Evolutionary conservation across 2,797 vertebrate genomes (phyloP).

Genomic region (Chloroceryle inda): DNA sequence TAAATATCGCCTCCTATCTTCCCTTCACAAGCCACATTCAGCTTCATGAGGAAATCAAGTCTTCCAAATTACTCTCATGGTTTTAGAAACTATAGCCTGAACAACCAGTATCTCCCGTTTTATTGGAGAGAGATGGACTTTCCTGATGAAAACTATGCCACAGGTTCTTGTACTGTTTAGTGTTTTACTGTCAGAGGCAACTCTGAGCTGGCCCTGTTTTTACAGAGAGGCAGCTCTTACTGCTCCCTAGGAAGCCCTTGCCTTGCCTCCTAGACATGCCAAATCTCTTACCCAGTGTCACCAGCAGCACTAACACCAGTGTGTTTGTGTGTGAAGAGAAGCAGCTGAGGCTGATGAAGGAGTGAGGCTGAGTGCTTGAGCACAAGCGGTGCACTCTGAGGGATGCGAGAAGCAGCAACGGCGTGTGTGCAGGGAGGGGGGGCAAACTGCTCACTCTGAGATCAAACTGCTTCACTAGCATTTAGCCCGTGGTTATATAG

Average conservation of each 20-base stretch:
- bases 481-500: not conserved
- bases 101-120: not conserved
- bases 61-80: not conserved
- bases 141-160: not conserved
- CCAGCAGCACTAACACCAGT: rapidly evolving
- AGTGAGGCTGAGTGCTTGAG: not conserved
- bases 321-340: rapidly evolving
- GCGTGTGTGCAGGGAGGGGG: not conserved
- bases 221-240: not conserved
- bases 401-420: not conserved
- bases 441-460: not conserved
- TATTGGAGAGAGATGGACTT: not conserved
- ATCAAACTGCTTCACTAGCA: not conserved
- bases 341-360: not conserved
- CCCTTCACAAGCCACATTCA: not conserved
- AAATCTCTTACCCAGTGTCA: rapidly evolving
- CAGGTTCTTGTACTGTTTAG: not conserved
- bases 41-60: not conserved
- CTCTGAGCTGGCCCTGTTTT: not conserved
- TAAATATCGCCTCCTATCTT: not conserved
- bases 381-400: rapidly evolving
- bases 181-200: not conserved
- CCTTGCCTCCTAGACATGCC: not conserved
- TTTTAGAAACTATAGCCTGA: not conserved
- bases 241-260: not conserved